phyloP scores from a whole-genome alignment of 2,888 invertebrate species.

The Agrenia bidenticulata region DNA sequence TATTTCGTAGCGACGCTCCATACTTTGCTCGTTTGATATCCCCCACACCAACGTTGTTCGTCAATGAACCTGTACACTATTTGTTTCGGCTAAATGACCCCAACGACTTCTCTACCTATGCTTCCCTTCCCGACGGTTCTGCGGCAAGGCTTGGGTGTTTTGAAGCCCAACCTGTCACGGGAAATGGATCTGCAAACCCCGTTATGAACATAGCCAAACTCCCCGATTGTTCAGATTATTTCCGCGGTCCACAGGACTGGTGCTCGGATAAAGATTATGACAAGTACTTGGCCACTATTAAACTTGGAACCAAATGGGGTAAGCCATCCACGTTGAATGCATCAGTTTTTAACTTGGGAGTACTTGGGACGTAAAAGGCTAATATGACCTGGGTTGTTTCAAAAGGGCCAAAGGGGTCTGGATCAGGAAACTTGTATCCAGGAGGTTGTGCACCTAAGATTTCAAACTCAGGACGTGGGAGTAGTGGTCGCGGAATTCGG shows the following conservation, averaged over 20 bases:
- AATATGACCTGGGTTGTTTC: too few species aligned
- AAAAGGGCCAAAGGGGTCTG: not conserved
- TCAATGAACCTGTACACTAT: slow-evolving; percentile 24
- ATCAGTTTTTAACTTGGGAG: too few species aligned
- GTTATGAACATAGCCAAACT: slow-evolving; percentile 28
- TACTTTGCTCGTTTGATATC: slow-evolving; percentile 37
- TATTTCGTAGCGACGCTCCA: slow-evolving; percentile 34
- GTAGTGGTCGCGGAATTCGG: not conserved
- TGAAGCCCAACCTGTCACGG: slow-evolving; percentile 18
- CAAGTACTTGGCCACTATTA: slow-evolving; percentile 6
- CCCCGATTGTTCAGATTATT: slow-evolving; percentile 29
- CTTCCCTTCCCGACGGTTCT: slow-evolving; percentile 16
- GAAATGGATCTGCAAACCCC: slow-evolving; percentile 1
- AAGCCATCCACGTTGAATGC: too few species aligned
- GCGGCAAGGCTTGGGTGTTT: slow-evolving; percentile 30
- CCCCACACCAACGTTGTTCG: slow-evolving; percentile 25
- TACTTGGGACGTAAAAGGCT: too few species aligned
- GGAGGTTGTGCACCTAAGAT: not conserved
- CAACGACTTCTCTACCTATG: slow-evolving; percentile 27
- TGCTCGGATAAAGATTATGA: slow-evolving; percentile 14
- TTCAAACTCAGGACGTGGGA: not conserved
- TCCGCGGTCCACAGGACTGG: slow-evolving; percentile 35
- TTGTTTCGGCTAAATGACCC: slow-evolving; percentile 41
- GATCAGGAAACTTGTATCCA: slow-evolving; percentile 5
- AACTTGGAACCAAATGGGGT: slow-evolving; percentile 25